Base-by-base conservation (phyloP, 2,888 invertebrate species). In the Dasypogon diadema region DNA sequence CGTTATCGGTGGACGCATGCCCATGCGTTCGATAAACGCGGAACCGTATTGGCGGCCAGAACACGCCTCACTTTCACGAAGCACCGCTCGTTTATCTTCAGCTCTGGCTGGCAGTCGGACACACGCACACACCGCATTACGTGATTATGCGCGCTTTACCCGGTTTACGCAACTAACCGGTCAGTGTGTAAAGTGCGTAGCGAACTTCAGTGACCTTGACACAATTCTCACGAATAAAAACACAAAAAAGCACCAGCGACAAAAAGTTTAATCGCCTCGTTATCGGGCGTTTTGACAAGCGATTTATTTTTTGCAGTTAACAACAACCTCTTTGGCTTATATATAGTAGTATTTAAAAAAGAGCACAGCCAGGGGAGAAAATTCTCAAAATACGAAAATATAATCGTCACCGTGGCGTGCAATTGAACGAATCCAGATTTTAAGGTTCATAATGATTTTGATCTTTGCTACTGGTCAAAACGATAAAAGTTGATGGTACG, bases 201-300 rank as follows among this genome's bases (percentile, higher is more conserved):
- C 34, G 34, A 30, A 30, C 2, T 60, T 5, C 2, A 12, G 30
- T 60, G 60, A 60, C 60, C 60, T 34, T 60, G 60, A 60, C 60
- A 60, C 34, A 60, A 18, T 60, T 60, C 60, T 37, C 60, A 60
- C 60, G 60, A 21, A 34, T 60, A 60, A 60, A 60, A 60, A 60
- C 37, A 58, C 24, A 16, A 55, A 55, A 55, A 51, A 16, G 16
- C 5, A 16, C n/a, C n/a, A 60, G 37, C 37, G 34, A 60, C 16
- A 60, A n/a, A 24, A 34, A 18, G 18, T 60, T 34, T 34, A 34
- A 58, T 34, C 60, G 21, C 34, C 21, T 18, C 60, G 18, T 60
- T 60, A 60, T 60, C 60, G 60, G 34, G 37, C 6, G 5, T 30
- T 60, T 60, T 37, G 60, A 12, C 60, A 12, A 37, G 37, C 30